These are phyloP conservation scores for Marcusenius ussheri DNA, from an alignment of 2,113 vertebrate genomes.

Conservation along the genomic window DNA sequence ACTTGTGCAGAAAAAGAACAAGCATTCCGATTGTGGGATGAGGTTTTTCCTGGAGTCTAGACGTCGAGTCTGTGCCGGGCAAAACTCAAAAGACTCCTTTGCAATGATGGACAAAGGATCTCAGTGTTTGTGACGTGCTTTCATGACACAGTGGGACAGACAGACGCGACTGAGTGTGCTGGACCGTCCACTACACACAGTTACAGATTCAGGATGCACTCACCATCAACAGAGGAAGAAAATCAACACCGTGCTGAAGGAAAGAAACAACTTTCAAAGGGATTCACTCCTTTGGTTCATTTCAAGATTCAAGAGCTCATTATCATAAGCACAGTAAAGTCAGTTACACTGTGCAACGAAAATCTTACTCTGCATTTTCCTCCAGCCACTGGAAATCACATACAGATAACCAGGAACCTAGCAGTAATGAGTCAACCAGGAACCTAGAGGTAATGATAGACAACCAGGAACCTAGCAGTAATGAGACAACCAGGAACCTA, in stretches of 20 bases:
- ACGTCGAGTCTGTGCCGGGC: neutral
- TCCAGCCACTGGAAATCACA: too few relatives aligned
- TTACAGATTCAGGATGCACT: neutral
- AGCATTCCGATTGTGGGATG: constrained; percentile 8
- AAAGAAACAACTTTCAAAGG: neutral
- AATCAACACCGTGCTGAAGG: neutral
- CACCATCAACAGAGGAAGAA: neutral
- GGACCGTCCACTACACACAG: neutral
- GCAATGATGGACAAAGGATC: constrained; percentile 11
- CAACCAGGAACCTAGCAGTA: accelerated
- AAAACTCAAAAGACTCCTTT: constrained; percentile 18
- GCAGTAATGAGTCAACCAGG: too few relatives aligned
- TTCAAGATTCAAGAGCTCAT: too few relatives aligned
- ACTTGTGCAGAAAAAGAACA: neutral
- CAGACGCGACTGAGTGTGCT: neutral
- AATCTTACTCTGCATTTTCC: too few relatives aligned
- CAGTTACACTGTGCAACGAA: too few relatives aligned
- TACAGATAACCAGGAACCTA: too few relatives aligned
- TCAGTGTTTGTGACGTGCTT: neutral
- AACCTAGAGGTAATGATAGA: too few relatives aligned
- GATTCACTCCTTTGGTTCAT: too few relatives aligned
- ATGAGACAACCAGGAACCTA: too few relatives aligned
- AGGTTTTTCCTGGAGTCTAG: constrained; percentile 13
- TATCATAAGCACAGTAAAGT: too few relatives aligned
- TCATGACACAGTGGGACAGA: neutral